These are phyloP conservation scores for Brachypteracias leptosomus DNA, from an alignment of 2,113 vertebrate genomes.

Conservation along the genomic window DNA sequence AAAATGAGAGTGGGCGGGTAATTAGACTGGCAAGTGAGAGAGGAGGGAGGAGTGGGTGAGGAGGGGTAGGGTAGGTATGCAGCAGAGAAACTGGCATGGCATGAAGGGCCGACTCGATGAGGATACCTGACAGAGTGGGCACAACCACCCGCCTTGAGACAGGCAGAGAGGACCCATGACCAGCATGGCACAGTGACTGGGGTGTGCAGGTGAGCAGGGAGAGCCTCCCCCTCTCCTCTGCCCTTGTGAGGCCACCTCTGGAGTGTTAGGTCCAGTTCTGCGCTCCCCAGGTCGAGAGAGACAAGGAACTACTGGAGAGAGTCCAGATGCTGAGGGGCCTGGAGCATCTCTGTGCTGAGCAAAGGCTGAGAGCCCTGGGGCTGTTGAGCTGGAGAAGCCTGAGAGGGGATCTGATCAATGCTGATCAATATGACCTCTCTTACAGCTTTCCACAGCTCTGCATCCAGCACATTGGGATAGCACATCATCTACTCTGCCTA, in stretches of 20 bases:
- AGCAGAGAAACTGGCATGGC: background rate
- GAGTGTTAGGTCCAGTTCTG: too few relatives aligned
- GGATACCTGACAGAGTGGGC: background rate
- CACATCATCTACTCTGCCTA: rapidly evolving
- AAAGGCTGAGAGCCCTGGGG: too few relatives aligned
- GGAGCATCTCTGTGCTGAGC: too few relatives aligned
- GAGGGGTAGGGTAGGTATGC: conserved; percentile 10
- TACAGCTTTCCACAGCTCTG: background rate
- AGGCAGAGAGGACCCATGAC: background rate
- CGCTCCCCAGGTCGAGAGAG: too few relatives aligned
- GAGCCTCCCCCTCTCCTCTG: too few relatives aligned
- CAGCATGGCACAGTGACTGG: background rate
- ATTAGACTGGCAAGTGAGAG: conserved; percentile 45
- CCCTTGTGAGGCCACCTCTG: too few relatives aligned
- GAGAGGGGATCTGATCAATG: too few relatives aligned
- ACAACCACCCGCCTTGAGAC: background rate
- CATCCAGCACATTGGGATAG: background rate
- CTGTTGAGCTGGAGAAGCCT: too few relatives aligned
- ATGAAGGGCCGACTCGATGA: background rate
- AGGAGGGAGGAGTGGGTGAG: conserved; percentile 35
- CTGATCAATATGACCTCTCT: background rate
- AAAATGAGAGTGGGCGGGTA: conserved; percentile 41
- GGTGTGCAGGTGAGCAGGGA: background rate
- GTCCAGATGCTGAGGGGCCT: too few relatives aligned
- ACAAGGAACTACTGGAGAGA: too few relatives aligned